A percentile compares a stretch with the other conserved stretches of the same genome.
These are phyloP conservation scores for Cryptotis parvus DNA, from an alignment of 2,113 vertebrate species.

Conservation along the genomic window DNA sequence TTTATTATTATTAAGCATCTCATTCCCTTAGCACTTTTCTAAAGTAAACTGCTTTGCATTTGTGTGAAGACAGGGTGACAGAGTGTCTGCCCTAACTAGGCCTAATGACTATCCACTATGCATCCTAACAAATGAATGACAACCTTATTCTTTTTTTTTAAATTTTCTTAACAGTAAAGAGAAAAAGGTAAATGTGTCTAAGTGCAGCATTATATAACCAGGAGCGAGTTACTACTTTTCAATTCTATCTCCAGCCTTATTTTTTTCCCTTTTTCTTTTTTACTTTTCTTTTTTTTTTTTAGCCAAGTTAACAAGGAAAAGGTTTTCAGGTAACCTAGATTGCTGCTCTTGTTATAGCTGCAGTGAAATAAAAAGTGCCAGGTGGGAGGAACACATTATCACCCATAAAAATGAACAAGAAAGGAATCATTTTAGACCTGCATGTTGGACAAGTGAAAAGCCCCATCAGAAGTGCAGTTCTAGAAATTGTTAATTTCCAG, in stretches of 20 bases:
- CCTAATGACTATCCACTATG: not conserved
- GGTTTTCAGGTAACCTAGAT: constrained; percentile 81
- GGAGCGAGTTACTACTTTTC: constrained; percentile 24
- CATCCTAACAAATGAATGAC: constrained; percentile 11
- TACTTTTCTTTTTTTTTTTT: not conserved
- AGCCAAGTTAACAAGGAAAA: constrained; percentile 74
- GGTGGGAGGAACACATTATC: constrained; percentile 79
- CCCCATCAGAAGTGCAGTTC: constrained; percentile 43
- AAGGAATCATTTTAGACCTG: constrained; percentile 69
- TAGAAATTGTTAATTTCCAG: constrained; percentile 66
- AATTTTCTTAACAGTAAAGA: constrained; percentile 53
- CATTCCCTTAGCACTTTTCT: constrained; percentile 56
- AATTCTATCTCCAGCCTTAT: constrained; percentile 48
- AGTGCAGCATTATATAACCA: constrained; percentile 52
- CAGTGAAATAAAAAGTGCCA: constrained; percentile 73
- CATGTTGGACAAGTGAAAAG: constrained; percentile 67
- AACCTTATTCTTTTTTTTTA: constrained; percentile 25
- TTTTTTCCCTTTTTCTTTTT: too few species aligned
- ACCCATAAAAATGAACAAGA: constrained; percentile 77
- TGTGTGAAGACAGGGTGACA: not conserved
- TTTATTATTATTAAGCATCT: constrained; percentile 70
- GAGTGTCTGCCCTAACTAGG: not conserved
- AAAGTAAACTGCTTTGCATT: constrained; percentile 59
- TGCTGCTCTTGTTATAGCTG: constrained; percentile 72
- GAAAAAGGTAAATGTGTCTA: constrained; percentile 19